Percentiles rank a stretch among this genome's conserved stretches.
phyloP scores from a whole-genome alignment of 2,797 vertebrate species.

The Scarus forsteni region DNA sequence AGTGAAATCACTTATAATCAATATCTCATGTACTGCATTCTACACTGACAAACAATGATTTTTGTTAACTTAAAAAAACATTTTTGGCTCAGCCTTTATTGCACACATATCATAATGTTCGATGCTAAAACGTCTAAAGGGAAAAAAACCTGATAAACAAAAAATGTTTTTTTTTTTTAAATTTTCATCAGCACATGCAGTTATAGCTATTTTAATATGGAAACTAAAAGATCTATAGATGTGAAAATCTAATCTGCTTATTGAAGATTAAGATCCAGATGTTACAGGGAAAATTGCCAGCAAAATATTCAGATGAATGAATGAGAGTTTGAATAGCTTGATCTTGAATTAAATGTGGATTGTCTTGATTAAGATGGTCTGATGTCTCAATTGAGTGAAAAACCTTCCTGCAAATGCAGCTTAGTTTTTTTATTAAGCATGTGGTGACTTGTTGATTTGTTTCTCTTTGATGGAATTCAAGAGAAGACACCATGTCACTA shows the following conservation, averaged over 20 bases:
- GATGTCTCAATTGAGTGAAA: conserved; percentile 6
- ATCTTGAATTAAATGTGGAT: conserved; percentile 2
- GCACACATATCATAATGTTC: conserved; percentile 48
- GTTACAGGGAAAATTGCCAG: conserved; percentile 26
- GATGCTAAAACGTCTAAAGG: conserved; percentile 24
- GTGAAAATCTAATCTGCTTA: conserved; percentile 35
- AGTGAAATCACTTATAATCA: conserved; percentile 39
- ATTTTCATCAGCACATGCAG: conserved; percentile 50
- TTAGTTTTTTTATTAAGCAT: conserved; percentile 21
- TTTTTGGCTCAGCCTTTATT: conserved; percentile 81
- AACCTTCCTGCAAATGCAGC: conserved; percentile 11
- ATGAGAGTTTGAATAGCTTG: neutral
- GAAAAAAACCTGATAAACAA: conserved; percentile 26
- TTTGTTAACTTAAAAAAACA: conserved; percentile 37
- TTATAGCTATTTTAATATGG: conserved; percentile 26
- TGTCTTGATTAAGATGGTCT: conserved; percentile 21
- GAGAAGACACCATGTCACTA: conserved; percentile 23
- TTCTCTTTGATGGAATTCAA: conserved; percentile 20
- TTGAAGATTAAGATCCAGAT: conserved; percentile 55
- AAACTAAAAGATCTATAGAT: conserved; percentile 15
- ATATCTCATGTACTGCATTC: conserved; percentile 40
- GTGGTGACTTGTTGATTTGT: conserved; percentile 10
- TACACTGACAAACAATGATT: conserved; percentile 55
- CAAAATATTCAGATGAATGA: neutral
- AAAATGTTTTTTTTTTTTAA: neutral